Conservation (phyloP, 2,113 vertebrate genomes). For the Morone saxatilis region DNA sequence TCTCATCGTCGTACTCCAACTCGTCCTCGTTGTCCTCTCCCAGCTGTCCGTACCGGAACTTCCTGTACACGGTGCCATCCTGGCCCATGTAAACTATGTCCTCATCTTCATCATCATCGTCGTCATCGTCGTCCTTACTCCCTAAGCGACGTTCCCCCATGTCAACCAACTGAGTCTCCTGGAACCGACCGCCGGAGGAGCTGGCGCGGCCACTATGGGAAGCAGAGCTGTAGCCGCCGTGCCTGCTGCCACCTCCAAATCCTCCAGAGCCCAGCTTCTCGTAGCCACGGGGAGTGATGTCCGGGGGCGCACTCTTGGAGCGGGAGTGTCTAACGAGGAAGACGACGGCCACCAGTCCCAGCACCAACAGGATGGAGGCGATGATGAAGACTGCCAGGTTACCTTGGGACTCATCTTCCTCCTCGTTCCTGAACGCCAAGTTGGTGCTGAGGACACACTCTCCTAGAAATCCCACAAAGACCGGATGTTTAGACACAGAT, state of each 20-base stretch:
- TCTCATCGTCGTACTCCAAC: constrained; percentile 97
- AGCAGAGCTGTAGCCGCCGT: constrained; percentile 61
- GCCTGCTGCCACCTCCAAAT: constrained; percentile 61
- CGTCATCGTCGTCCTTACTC: constrained; percentile 63
- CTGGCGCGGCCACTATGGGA: constrained; percentile 72
- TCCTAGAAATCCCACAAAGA: constrained; percentile 78
- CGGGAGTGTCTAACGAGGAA: constrained; percentile 85
- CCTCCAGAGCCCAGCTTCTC: constrained; percentile 88
- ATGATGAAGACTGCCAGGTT: constrained; percentile 86
- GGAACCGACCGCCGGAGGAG: constrained; percentile 77
- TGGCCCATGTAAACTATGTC: constrained; percentile 98
- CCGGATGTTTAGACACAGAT: constrained; percentile 3
- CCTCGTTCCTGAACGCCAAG: constrained; percentile 67
- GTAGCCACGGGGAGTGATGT: constrained; percentile 82
- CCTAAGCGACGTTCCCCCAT: constrained; percentile 78
- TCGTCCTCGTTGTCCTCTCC: constrained; percentile 91
- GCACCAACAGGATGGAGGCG: constrained; percentile 85
- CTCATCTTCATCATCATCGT: constrained; percentile 88
- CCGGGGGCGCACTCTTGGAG: constrained; percentile 74
- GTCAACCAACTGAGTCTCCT: constrained; percentile 89
- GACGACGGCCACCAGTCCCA: constrained; percentile 81
- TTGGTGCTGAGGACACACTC: constrained; percentile 88
- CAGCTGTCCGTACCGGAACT: constrained; percentile 93
- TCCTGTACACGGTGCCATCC: constrained; percentile 94
- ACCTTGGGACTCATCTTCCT: constrained; percentile 70